Evolutionary conservation across 2,888 invertebrate genomes (phyloP), one percentile per base, ranked within the genome.

Genomic region (Blomia tropicalis): DNA sequence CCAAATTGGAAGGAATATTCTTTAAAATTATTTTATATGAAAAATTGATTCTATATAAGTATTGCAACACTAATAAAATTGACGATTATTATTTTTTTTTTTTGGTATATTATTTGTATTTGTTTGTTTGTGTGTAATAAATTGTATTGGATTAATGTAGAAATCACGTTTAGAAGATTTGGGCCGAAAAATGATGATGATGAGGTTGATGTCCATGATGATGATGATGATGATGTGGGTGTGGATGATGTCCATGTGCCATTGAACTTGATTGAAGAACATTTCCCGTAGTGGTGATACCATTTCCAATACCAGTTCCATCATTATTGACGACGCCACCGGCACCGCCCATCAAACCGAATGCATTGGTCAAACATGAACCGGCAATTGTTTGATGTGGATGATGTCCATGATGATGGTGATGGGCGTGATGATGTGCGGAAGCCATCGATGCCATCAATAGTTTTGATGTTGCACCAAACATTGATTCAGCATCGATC

Each of bases 91-190:
- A 11, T 11, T 17, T 36, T 17, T 36, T 11, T 17, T 36, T 36
- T 36, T 36, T 7, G 36, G 36, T 11, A 36, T 36, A 36, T 17
- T 36, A 7, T 17, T 36, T 36, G 7, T 36, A 17, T 36, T 17
- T 17, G 7, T 36, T 36, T 36, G 7, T 7, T 36, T 36, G 36
- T 36, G 36, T 36, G 7, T 36, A 36, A n/a, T n/a, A n/a, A n/a
- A n/a, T n/a, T n/a, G n/a, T n/a, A n/a, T n/a, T n/a, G n/a, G n/a
- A n/a, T n/a, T n/a, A n/a, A n/a, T n/a, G n/a, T n/a, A n/a, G n/a
- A n/a, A n/a, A n/a, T n/a, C n/a, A n/a, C n/a, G 36, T 11, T 36
- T 47, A 47, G 27, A 47, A 47, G n/a, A 47, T 47, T 19, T 47
- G 51, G 7, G 51, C 22, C 22, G 51, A 47, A 14, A 47, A 19